phyloP scores from a whole-genome alignment of 23 tunicate genomes.

The Clavelina lepadiformis region DNA sequence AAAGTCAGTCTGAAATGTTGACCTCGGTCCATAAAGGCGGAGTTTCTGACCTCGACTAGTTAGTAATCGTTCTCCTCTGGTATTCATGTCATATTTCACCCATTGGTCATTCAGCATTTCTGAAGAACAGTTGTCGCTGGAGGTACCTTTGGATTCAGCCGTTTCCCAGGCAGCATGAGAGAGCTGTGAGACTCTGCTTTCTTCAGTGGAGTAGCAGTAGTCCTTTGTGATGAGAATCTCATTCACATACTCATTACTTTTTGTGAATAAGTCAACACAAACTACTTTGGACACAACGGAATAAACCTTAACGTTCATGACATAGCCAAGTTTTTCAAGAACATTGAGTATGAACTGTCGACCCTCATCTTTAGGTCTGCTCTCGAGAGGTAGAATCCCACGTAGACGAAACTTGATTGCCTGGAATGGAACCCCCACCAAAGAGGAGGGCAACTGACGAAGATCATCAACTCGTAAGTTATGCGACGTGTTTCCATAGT shows the following conservation, averaged over 20 bases:
- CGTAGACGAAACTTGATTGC: constrained; percentile 55
- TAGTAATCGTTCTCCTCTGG: not conserved
- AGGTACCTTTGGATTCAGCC: constrained; percentile 5
- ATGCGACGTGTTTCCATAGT: constrained; percentile 48
- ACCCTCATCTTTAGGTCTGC: constrained; percentile 1
- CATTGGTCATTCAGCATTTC: not conserved
- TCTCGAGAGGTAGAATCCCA: constrained; percentile 19
- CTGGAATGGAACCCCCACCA: constrained; percentile 40
- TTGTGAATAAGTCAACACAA: constrained; percentile 55
- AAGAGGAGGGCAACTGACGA: constrained; percentile 11
- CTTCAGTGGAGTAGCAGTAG: constrained; percentile 33
- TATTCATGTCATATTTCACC: not conserved
- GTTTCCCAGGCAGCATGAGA: constrained; percentile 43
- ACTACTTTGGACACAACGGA: constrained; percentile 56
- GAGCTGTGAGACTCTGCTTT: constrained; percentile 46
- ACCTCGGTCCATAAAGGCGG: constrained; percentile 38
- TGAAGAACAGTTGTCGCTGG: not conserved
- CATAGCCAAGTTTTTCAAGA: constrained; percentile 10
- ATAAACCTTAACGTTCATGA: constrained; percentile 33
- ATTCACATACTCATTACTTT: constrained; percentile 24
- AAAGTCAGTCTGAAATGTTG: constrained; percentile 49
- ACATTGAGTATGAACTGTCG: constrained; percentile 11
- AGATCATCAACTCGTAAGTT: constrained; percentile 12
- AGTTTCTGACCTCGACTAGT: not conserved
- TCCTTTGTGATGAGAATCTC: constrained; percentile 26